Evolutionary conservation across 2,113 vertebrate species (phyloP).

Genomic region (Heterocephalus glaber): DNA sequence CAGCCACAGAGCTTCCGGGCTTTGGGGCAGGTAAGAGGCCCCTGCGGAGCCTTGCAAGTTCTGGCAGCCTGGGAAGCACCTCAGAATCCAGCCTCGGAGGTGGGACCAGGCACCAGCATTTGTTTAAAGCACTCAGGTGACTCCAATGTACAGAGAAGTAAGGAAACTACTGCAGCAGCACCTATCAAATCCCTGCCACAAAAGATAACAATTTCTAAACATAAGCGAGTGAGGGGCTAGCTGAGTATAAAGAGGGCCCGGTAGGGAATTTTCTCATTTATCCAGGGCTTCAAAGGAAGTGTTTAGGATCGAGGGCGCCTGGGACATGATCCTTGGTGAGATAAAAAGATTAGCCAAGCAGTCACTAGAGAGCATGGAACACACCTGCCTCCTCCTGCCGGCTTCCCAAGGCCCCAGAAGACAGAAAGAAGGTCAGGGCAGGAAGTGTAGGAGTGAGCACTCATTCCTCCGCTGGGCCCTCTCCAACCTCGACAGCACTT

Average conservation of each 20-base stretch:
- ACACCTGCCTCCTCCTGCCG: neutral
- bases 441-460: neutral
- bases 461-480: neutral
- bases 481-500: neutral
- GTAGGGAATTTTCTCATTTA: neutral
- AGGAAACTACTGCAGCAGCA: neutral
- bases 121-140: neutral
- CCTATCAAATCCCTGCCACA: neutral
- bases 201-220: neutral
- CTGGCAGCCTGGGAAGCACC: neutral
- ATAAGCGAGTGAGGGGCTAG: neutral
- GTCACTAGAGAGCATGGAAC: neutral
- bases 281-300: neutral
- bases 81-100: rapidly evolving
- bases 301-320: neutral
- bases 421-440: neutral
- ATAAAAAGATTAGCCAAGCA: neutral
- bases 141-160: neutral
- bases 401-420: neutral
- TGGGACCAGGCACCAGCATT: neutral
- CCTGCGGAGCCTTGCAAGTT: neutral
- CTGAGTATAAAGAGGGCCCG: neutral
- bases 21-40: neutral
- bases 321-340: neutral
- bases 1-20: neutral